These are phyloP conservation scores for Zoanthus sociatus DNA, from an alignment of 92 coral and sea anemone species.

Conservation along the genomic window DNA sequence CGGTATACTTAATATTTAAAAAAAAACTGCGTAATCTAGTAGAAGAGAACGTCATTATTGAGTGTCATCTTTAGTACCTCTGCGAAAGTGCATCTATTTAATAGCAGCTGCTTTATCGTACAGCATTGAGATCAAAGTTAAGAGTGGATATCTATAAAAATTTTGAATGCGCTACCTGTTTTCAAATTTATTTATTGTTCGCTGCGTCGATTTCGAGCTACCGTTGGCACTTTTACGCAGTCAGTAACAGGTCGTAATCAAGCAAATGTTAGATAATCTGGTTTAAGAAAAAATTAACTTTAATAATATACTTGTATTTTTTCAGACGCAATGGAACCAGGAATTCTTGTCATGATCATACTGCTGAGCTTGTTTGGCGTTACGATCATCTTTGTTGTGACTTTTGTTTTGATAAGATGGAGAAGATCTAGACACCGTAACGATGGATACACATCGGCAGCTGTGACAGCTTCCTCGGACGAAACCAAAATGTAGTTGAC, in stretches of 20 bases:
- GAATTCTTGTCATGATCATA: not conserved
- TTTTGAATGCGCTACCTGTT: too few species aligned
- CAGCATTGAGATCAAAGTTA: too few species aligned
- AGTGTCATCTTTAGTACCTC: too few species aligned
- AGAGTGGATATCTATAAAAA: too few species aligned
- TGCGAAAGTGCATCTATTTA: too few species aligned
- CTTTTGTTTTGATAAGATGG: not conserved
- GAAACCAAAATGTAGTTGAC: not conserved
- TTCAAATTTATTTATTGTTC: not conserved
- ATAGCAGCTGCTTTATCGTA: too few species aligned
- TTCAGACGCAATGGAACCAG: conserved; percentile 9
- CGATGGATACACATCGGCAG: not conserved
- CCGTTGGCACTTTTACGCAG: not conserved
- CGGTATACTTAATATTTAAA: too few species aligned
- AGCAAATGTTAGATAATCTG: not conserved
- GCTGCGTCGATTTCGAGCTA: not conserved
- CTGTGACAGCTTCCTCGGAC: not conserved
- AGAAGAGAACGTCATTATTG: too few species aligned
- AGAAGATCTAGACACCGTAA: not conserved
- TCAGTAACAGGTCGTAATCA: not conserved
- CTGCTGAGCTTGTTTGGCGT: not conserved
- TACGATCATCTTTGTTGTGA: not conserved
- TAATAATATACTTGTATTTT: not conserved
- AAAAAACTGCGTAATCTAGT: too few species aligned
- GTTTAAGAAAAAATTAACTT: not conserved